Percentiles rank a stretch among this genome's conserved stretches.
These are phyloP conservation scores for Acestrorhynchus altus DNA, from an alignment of 2,797 vertebrate genomes.

Conservation along the genomic window DNA sequence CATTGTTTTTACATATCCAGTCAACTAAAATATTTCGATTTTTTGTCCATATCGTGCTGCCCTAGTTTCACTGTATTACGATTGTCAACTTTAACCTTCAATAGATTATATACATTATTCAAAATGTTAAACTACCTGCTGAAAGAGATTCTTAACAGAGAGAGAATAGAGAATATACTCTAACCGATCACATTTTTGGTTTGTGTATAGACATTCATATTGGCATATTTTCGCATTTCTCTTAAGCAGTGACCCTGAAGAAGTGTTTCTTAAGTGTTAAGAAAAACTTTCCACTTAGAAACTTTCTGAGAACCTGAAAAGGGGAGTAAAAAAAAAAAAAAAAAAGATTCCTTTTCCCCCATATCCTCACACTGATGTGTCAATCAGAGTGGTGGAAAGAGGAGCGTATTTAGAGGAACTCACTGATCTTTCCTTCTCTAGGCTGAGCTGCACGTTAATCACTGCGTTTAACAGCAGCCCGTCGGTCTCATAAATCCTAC, in stretches of 20 bases:
- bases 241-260: constrained; percentile 20
- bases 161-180: not conserved
- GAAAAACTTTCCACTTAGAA: constrained; percentile 3
- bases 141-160: no score
- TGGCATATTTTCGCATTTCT: not conserved
- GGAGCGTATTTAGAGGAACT: constrained; percentile 33
- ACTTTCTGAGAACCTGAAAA: not conserved
- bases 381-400: constrained; percentile 55
- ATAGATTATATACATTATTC: no score
- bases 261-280: not conserved
- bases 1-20: no score
- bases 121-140: no score
- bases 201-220: not conserved
- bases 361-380: constrained; percentile 45
- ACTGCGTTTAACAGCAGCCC: constrained; percentile 76
- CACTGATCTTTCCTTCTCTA: constrained; percentile 73
- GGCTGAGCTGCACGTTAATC: constrained; percentile 78
- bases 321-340: constrained; percentile 18
- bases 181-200: not conserved
- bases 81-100: no score
- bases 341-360: constrained; percentile 50
- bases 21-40: no score
- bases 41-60: no score
- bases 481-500: constrained; percentile 78
- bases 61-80: no score